Conservation (phyloP, 2,888 invertebrate species). For the Cantharis nigra region DNA sequence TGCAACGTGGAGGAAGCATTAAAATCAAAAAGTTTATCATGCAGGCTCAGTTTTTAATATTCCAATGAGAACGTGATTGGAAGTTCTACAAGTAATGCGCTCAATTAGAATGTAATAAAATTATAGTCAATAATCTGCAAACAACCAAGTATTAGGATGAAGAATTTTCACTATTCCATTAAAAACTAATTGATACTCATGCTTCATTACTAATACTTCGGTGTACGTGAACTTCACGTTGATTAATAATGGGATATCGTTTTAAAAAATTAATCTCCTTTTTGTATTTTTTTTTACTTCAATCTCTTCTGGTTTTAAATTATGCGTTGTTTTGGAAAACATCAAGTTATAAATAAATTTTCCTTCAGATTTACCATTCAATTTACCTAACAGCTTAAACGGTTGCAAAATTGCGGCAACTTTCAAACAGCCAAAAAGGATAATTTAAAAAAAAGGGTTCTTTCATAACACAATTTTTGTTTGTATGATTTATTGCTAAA, state of each 20-base stretch:
- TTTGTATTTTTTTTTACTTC: not conserved
- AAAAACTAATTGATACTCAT: not conserved
- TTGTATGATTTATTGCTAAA: not conserved
- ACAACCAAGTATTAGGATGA: not conserved
- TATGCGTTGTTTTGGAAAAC: not conserved
- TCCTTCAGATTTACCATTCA: not conserved
- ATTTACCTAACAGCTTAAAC: not conserved
- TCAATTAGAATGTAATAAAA: not conserved
- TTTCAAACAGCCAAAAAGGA: not conserved
- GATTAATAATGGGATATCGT: not conserved
- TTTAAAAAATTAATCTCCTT: not conserved
- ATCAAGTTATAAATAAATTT: not conserved
- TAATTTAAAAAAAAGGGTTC: not conserved
- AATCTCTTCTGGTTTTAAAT: not conserved
- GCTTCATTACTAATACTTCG: not conserved
- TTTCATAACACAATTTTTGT: not conserved
- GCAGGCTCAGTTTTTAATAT: not conserved
- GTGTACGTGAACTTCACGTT: not conserved
- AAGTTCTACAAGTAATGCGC: not conserved
- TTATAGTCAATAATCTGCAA: not conserved
- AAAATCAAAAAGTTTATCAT: not conserved
- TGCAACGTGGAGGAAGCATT: not conserved
- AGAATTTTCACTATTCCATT: not conserved
- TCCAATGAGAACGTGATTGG: not conserved
- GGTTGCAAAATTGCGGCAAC: not conserved